Evolutionary conservation across 2,113 vertebrate species (phyloP).

Genomic region (Pteronura brasiliensis): DNA sequence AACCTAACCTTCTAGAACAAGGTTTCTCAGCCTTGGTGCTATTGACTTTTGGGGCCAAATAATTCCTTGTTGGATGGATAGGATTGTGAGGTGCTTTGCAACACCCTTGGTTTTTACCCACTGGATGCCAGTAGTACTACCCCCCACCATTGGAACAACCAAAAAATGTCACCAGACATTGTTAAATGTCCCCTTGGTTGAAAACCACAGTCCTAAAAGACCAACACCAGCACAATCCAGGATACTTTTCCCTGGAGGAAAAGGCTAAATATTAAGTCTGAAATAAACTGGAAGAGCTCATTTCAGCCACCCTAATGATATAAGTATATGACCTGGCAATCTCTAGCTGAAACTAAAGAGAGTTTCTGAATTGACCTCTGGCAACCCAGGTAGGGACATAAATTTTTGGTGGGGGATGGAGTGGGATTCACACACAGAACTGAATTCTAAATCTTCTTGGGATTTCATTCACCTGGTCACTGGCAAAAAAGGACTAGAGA

Average conservation of each 20-base stretch:
- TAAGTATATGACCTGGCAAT: background rate
- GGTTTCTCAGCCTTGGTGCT: background rate
- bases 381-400: background rate
- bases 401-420: fast-evolving
- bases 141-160: background rate
- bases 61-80: background rate
- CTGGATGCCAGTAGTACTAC: background rate
- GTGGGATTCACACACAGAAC: background rate
- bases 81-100: background rate
- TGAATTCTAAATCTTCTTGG: background rate
- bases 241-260: background rate
- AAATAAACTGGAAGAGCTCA: background rate
- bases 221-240: background rate
- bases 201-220: background rate
- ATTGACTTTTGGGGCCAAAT: background rate
- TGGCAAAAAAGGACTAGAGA: background rate
- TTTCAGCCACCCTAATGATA: background rate
- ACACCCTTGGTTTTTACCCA: background rate
- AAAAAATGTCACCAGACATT: background rate
- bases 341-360: background rate
- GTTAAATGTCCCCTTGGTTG: background rate
- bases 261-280: background rate
- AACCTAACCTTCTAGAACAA: background rate
- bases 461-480: background rate
- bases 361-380: background rate